A percentile compares a stretch with the other conserved stretches of the same genome.
Evolutionary conservation across 2,797 vertebrate species (phyloP).

Genomic region (Pachyuromys duprasi): DNA sequence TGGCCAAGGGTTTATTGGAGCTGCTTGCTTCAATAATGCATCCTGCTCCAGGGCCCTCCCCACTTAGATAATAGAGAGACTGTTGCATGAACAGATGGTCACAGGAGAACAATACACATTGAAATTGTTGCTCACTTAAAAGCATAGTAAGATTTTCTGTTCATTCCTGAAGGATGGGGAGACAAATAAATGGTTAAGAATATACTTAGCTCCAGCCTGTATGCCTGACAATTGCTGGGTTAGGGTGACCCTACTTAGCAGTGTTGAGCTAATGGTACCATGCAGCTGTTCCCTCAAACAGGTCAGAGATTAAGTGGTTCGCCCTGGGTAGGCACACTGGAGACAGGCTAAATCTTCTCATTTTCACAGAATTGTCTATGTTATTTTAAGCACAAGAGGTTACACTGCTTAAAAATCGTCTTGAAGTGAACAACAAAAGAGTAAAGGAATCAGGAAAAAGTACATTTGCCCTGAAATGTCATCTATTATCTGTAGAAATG

Average conservation of each 20-base stretch:
- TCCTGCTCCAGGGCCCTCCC: not conserved
- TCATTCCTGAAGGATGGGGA: constrained; percentile 80
- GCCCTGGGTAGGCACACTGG: constrained; percentile 72
- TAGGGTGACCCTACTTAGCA: constrained; percentile 61
- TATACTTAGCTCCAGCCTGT: constrained; percentile 42
- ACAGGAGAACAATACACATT: constrained; percentile 59
- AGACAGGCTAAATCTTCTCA: constrained; percentile 73
- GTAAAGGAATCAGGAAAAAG: constrained; percentile 30
- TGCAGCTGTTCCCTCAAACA: constrained; percentile 73
- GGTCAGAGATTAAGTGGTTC: constrained; percentile 78
- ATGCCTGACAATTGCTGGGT: constrained; percentile 69
- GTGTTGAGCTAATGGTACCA: constrained; percentile 62
- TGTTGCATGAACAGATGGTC: constrained; percentile 73
- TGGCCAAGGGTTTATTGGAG: not conserved
- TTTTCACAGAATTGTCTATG: constrained; percentile 74
- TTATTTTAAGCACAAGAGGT: constrained; percentile 75
- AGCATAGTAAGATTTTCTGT: constrained; percentile 73
- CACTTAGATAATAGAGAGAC: constrained; percentile 76
- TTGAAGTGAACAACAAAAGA: constrained; percentile 66
- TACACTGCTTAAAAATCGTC: constrained; percentile 69
- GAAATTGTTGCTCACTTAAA: constrained; percentile 66
- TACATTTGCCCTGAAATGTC: not conserved
- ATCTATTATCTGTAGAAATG: constrained; percentile 17
- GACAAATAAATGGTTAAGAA: constrained; percentile 68
- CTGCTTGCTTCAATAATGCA: not conserved